Evolutionary conservation across 2,113 vertebrate genomes (phyloP).

Genomic region (Papio anubis): DNA sequence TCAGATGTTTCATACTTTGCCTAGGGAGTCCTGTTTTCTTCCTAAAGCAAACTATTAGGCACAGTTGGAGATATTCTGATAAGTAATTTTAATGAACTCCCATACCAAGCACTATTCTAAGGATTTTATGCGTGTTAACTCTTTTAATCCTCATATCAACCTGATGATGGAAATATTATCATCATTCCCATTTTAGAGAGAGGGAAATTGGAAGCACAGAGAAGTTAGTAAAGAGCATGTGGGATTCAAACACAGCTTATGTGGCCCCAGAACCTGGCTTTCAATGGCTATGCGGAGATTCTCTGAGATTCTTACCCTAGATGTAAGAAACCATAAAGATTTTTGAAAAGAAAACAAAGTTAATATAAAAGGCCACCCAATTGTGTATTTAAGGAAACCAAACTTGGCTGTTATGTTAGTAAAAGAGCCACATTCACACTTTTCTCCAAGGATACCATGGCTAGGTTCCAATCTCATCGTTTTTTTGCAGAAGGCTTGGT

Average conservation of each 20-base stretch:
- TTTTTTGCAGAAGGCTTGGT: neutral
- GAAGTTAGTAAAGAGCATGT: neutral
- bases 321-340: neutral
- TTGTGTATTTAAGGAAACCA: neutral
- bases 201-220: neutral
- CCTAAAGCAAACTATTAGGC: neutral
- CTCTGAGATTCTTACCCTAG: neutral
- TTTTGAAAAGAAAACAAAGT: neutral
- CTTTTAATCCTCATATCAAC: neutral
- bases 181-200: neutral
- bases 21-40: neutral
- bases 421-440: neutral
- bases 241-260: neutral
- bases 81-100: neutral
- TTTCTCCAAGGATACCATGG: neutral
- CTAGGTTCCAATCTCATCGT: neutral
- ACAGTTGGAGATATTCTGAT: neutral
- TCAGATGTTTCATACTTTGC: neutral
- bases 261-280: neutral
- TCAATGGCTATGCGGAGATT: neutral
- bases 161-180: neutral
- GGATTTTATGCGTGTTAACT: neutral
- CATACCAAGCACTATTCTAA: neutral
- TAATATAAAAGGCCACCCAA: neutral
- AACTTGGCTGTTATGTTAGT: neutral